Base-by-base conservation (phyloP, 2,797 vertebrate genomes). In the Xenentodon cancila region DNA sequence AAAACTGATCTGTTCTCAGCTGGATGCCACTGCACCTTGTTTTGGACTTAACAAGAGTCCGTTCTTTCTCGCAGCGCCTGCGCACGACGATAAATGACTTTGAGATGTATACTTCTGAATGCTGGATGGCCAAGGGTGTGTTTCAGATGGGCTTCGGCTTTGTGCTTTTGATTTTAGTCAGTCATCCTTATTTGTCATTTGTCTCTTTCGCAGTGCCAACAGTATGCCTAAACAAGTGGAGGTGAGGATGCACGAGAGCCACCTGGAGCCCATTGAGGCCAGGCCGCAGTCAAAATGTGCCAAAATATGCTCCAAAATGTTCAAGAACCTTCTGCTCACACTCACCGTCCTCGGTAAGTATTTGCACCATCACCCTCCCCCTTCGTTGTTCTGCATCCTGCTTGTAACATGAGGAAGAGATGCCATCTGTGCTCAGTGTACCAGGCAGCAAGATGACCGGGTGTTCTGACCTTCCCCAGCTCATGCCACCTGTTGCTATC, bases 201-300 rank as follows among this genome's bases (percentile, higher is more conserved):
- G 15, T 73, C 34, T 68, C 18, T 80, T 19, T 64, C 40, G 16
- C 69, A 98, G 97, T 94, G 93, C 95, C 94, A 95, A 94, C 95
- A 96, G 91, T 83, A 99, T 99, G 96, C 96, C 97, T 92, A 98
- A 98, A 94, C 97, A 98, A 93, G 96, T 99, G 75, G 97, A 99
- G 90, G 97, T 99, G 73, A 95, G 96, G 78, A 97, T 99, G 97
- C 96, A 96, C 0, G 96, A 98, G 90, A 97, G 95, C 82, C 96
- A 98, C 69, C 92, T 98, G 87, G 93, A 92, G 80, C 93, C 96
- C 1, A 80, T 93, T 22, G 91, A 95, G 86, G 81, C 91, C 85
- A 76, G 92, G 91, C 85, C 92, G 51, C 91, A 86, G 76, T 91
- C 91, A 59, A 89, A 94, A 79, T 96, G 95, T 84, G 92, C 92